Conservation (phyloP, 2,888 invertebrate genomes). For the Drosophila diplacantha region DNA sequence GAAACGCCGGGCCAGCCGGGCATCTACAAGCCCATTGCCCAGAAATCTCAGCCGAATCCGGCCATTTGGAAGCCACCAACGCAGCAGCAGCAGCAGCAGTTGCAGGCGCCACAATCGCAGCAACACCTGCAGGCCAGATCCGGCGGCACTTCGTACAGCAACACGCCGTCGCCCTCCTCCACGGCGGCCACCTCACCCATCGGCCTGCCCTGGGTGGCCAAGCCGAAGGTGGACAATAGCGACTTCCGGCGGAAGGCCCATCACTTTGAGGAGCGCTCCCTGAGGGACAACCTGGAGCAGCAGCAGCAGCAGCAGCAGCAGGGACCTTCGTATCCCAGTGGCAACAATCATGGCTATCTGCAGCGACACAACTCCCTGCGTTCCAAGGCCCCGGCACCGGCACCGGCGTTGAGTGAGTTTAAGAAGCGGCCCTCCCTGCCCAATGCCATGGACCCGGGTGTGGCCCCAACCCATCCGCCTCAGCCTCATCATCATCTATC, state of each 20-base stretch:
- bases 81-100: conserved; percentile 15
- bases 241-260: conserved; percentile 79
- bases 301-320: conserved; percentile 44
- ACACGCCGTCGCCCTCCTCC: conserved; percentile 70
- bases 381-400: conserved; percentile 44
- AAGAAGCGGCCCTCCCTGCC: conserved; percentile 76
- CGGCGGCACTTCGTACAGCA: conserved; percentile 33
- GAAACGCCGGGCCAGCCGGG: conserved; percentile 58
- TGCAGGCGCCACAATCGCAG: conserved; percentile 17
- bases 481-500: not conserved
- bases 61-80: conserved; percentile 51
- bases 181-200: conserved; percentile 71
- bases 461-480: conserved; percentile 12
- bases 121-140: conserved; percentile 29
- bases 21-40: conserved; percentile 72
- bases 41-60: conserved; percentile 44
- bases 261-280: conserved; percentile 79
- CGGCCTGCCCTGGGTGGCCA: conserved; percentile 79
- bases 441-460: conserved; percentile 70
- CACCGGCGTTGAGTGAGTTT: conserved; percentile 57
- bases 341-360: conserved; percentile 37
- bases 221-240: conserved; percentile 78
- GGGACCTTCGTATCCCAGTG: conserved; percentile 15
- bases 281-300: conserved; percentile 66
- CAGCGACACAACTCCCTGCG: conserved; percentile 75